Evolutionary conservation across 1,140 invertebrate genomes (phyloP).

Genomic region (Argopecten irradians): DNA sequence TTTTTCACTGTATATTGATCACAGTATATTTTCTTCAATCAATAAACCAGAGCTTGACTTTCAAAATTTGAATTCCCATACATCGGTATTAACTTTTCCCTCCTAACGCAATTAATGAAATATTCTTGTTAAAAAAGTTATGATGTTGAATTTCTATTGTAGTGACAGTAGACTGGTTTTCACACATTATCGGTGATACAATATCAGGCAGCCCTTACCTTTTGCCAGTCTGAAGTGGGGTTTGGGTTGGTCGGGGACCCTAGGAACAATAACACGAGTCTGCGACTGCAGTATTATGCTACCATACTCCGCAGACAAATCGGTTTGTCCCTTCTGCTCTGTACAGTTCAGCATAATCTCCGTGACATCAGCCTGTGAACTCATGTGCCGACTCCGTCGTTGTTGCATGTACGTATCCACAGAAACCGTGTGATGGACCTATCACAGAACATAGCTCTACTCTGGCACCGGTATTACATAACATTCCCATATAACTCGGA

Average conservation of each 20-base stretch:
- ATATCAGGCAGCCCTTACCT: neutral
- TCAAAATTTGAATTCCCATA: too few species aligned
- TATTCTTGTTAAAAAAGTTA: too few species aligned
- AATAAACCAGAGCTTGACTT: too few species aligned
- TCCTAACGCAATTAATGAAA: too few species aligned
- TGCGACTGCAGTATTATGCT: neutral
- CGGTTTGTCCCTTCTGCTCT: neutral
- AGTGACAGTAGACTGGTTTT: too few species aligned
- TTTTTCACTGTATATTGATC: too few species aligned
- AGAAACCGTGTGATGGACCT: neutral
- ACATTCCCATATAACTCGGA: neutral
- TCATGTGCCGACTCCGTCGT: slow-evolving; percentile 2
- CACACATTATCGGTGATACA: too few species aligned
- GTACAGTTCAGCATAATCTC: slow-evolving; percentile 21
- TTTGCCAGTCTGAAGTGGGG: neutral
- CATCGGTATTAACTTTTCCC: too few species aligned
- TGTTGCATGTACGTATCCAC: slow-evolving; percentile 3
- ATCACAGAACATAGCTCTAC: slow-evolving; percentile 15
- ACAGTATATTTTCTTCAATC: too few species aligned
- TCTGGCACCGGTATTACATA: neutral
- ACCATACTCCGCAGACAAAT: slow-evolving; percentile 16
- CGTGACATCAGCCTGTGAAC: neutral
- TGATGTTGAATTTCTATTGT: too few species aligned
- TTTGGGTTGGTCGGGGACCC: neutral
- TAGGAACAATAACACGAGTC: neutral